Evolutionary conservation across 2,888 invertebrate genomes (phyloP), one percentile per base, ranked within the genome.

Genomic region (Lutraria lutraria): DNA sequence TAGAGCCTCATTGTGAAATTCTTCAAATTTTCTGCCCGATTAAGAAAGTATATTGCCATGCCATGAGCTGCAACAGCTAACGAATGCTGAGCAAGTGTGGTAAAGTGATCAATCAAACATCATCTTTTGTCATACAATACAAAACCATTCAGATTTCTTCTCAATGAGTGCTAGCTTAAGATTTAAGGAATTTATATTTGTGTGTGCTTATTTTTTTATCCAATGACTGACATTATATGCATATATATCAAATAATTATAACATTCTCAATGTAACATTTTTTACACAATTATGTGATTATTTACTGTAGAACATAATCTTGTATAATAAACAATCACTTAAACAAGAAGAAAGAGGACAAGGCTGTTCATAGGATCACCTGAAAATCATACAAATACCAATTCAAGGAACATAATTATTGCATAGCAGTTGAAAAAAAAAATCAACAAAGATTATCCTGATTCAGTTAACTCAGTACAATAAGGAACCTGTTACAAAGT

Each of bases 1-100:
- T 15, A 54, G 16, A 54, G 81, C 29, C 54, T 81, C 81, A 81
- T 81, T 54, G 25, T 29, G 54, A 81, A 81, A 81, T 81, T 52
- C 81, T 81, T 81, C 81, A 81, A 81, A 81, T 81, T 81, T 81
- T 81, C 81, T 81, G 81, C 52, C 29, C 19, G 76, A 76, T 76
- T 76, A 25, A 76, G 25, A 31, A 76, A 76, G 76, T 76, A 76
- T 76, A 76, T 76, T 76, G 31, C 34, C 76, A 76, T 76, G 34
- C 76, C 76, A 76, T 13, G 76, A 6, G 31, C 25, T 34, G 31
- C 16, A 76, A 34, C 63, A 76, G 76, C 31, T 76, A 31, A 76
- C 76, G 19, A 76, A 16, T 31, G 76, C 25, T 76, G 19, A 76
- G 31, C 76, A 34, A 68, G 76, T 31, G 31, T 52, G 81, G 53